Percentiles rank a stretch among this genome's conserved stretches.
phyloP scores from a whole-genome alignment of 2,797 vertebrate species.

The Sorex maritimensis region DNA sequence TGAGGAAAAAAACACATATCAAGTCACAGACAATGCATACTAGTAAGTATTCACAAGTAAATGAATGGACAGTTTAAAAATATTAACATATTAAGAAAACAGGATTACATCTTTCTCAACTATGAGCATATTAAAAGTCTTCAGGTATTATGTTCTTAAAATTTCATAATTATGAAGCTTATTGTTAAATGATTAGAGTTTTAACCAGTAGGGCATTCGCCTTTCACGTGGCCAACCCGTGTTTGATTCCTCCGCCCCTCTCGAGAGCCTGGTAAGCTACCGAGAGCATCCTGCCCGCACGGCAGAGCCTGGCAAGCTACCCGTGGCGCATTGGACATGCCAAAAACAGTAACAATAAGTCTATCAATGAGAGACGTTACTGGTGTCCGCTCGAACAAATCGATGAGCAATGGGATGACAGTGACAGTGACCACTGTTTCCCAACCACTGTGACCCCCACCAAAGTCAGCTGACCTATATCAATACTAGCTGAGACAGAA shows the following conservation, averaged over 20 bases:
- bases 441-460: fast-evolving
- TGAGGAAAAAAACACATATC: neutral
- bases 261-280: no score
- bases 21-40: neutral
- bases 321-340: no score
- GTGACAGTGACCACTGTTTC: neutral
- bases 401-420: no score
- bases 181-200: neutral
- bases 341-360: no score
- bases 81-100: neutral
- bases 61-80: neutral
- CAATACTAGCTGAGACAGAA: no score
- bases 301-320: no score
- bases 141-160: neutral
- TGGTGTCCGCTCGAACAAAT: no score
- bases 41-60: neutral
- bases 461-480: neutral
- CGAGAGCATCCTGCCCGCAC: no score
- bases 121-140: neutral
- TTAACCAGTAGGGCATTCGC: no score
- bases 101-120: neutral
- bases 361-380: no score
- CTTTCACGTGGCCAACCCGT: no score
- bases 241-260: no score
- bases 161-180: neutral